Base-by-base conservation (phyloP, 2,797 vertebrate species). In the Dendrocincla fuliginosa region DNA sequence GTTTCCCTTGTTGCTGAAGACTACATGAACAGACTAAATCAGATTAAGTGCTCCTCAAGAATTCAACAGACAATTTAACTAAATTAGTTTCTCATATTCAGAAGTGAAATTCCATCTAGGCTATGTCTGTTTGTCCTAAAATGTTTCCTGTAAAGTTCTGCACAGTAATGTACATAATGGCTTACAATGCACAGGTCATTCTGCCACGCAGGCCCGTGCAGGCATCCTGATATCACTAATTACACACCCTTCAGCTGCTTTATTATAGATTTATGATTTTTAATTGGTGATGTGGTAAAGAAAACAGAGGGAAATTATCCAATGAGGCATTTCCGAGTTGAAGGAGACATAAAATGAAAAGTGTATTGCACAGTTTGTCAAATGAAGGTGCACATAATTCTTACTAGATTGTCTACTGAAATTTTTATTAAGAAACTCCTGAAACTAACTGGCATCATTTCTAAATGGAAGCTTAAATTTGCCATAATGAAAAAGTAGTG, bases 61-160 rank as follows among this genome's bases (percentile, higher is more conserved):
- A 81, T 42, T 87, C 92, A 85, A 84, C 24, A 92, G 60, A 84
- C 35, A 90, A 93, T n/a, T 91, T 52, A 63, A 60, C 14, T 80
- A 95, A 95, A 92, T 39, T 19, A 90, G 57, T 89, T 52, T 92
- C 90, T 91, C 52, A 75, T 16, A 87, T 82, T 85, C 61, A 84
- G 70, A 97, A 92, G 77, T 41, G 46, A 85, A 70, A 69, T 50
- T 83, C 16, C 32, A 56, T 15, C 17, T 46, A 70, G 30, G 69
- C 32, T 70, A 33, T 42, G 30, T 74, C 68, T 68, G 7, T 70
- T 70, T 67, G 28, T 79, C 84, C 41, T 84, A 55, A 94, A 78
- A 41, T 9, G 49, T 78, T 92, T 74, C 37, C 33, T 49, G n/a
- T 75, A 84, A 95, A 93, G 70, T 60, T 30, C 39, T 15, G 28